Evolutionary conservation across 1,140 invertebrate species (phyloP).

Genomic region (Drosophila dunni): DNA sequence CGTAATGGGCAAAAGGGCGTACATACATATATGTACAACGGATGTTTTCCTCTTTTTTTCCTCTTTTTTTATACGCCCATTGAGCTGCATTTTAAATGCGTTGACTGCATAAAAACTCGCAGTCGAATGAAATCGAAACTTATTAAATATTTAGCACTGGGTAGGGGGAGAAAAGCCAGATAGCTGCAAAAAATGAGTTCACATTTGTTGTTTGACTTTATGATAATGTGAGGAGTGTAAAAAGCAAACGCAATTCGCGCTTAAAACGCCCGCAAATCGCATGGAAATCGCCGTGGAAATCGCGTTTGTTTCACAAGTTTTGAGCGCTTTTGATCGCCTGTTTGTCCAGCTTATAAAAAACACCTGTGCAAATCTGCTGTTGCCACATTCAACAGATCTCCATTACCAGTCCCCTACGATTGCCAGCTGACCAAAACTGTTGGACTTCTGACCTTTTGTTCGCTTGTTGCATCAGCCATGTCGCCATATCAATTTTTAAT

Average conservation of each 20-base stretch:
- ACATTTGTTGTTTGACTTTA: conserved; percentile 80
- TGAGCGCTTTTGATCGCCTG: conserved; percentile 10
- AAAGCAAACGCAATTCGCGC: conserved; percentile 24
- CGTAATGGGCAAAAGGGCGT: conserved; percentile 60
- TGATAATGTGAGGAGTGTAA: conserved; percentile 64
- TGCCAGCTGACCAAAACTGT: not conserved
- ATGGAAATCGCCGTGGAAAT: conserved; percentile 19
- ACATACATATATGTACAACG: conserved; percentile 39
- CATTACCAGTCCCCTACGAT: not conserved
- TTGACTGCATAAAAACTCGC: conserved; percentile 70
- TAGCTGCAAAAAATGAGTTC: conserved; percentile 70
- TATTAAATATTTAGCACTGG: conserved; percentile 79
- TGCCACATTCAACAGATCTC: conserved; percentile 9
- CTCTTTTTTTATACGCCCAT: conserved; percentile 53
- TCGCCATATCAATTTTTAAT: conserved; percentile 66
- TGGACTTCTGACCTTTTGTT: conserved; percentile 60
- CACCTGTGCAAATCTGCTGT: conserved; percentile 29
- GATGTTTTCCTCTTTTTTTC: conserved; percentile 50
- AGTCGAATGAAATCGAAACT: conserved; percentile 81
- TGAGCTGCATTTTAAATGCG: conserved; percentile 82
- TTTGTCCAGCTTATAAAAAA: conserved; percentile 37
- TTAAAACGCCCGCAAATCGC: conserved; percentile 20
- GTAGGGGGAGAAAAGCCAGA: not conserved
- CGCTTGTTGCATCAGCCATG: conserved; percentile 33
- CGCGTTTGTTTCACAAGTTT: conserved; percentile 28